A percentile compares a stretch with the other conserved stretches of the same genome.
Conservation (phyloP, 2,888 invertebrate genomes). For the Brachycybe producta region DNA sequence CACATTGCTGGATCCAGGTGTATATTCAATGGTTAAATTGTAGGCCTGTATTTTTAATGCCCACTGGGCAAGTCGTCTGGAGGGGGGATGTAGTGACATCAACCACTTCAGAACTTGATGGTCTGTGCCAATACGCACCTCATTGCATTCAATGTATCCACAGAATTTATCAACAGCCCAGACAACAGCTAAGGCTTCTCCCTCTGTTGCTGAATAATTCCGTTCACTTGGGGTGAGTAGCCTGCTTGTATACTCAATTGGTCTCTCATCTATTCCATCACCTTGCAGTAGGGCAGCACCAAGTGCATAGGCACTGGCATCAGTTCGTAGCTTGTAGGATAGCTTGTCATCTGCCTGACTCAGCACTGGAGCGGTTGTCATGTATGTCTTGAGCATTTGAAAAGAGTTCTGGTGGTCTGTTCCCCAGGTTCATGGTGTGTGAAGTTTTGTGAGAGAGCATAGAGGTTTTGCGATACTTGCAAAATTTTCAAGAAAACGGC, state of each 20-base stretch:
- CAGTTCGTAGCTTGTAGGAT: neutral
- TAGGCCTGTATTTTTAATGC: neutral
- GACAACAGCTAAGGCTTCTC: conserved; percentile 19
- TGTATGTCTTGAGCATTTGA: neutral
- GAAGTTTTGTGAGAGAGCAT: neutral
- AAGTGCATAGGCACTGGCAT: neutral
- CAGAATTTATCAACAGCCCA: conserved; percentile 22
- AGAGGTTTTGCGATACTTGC: neutral
- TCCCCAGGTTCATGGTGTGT: neutral
- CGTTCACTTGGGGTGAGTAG: conserved; percentile 10
- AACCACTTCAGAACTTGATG: neutral
- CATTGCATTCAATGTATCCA: conserved; percentile 35
- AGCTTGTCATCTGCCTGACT: neutral
- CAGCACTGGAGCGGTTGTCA: neutral
- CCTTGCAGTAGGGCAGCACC: conserved; percentile 14
- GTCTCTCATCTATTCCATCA: neutral
- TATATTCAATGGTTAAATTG: neutral
- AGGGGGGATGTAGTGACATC: neutral
- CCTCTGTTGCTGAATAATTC: conserved; percentile 19
- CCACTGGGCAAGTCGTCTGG: neutral
- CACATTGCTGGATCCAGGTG: neutral
- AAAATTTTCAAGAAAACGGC: neutral
- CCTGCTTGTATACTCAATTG: conserved; percentile 18
- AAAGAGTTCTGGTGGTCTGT: neutral
- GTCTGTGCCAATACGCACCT: too few species aligned